phyloP scores from a whole-genome alignment of 2,888 invertebrate genomes.

The Coenonympha arcania region DNA sequence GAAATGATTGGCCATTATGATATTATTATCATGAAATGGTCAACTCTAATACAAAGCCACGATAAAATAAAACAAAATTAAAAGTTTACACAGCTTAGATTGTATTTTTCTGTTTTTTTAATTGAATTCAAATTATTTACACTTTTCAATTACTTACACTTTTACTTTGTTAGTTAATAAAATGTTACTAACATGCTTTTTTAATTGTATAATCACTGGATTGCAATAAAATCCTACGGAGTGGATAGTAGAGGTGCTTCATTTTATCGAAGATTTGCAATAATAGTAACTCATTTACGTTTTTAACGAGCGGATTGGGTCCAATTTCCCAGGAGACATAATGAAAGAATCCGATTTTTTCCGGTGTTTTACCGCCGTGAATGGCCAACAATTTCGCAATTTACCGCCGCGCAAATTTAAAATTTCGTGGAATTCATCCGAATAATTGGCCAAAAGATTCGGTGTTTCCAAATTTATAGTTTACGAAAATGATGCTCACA shows the following conservation, averaged over 20 bases:
- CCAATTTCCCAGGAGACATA: conserved; percentile 10
- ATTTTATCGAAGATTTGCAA: neutral
- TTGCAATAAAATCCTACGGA: neutral
- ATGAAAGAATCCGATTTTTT: conserved; percentile 12
- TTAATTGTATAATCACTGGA: too few relatives aligned
- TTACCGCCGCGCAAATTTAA: conserved; percentile 14
- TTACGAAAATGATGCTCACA: neutral
- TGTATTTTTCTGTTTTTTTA: too few relatives aligned
- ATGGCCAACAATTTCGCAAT: conserved; percentile 18
- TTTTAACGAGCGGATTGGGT: conserved; percentile 2
- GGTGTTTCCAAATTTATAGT: conserved; percentile 1
- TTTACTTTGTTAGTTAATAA: too few relatives aligned
- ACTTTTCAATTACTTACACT: too few relatives aligned
- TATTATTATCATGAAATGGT: too few relatives aligned
- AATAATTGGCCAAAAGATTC: conserved; percentile 7
- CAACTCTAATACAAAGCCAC: too few relatives aligned
- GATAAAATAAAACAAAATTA: too few relatives aligned
- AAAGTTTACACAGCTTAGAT: too few relatives aligned
- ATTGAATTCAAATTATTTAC: too few relatives aligned
- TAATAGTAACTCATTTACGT: neutral
- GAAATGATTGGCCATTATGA: too few relatives aligned
- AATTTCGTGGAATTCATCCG: conserved; percentile 17
- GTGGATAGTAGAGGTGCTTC: neutral
- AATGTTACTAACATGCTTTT: too few relatives aligned
- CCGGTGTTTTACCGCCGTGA: conserved; percentile 13